These are phyloP conservation scores for Silurus aristotelis DNA, from an alignment of 2,797 vertebrate species.

Conservation along the genomic window DNA sequence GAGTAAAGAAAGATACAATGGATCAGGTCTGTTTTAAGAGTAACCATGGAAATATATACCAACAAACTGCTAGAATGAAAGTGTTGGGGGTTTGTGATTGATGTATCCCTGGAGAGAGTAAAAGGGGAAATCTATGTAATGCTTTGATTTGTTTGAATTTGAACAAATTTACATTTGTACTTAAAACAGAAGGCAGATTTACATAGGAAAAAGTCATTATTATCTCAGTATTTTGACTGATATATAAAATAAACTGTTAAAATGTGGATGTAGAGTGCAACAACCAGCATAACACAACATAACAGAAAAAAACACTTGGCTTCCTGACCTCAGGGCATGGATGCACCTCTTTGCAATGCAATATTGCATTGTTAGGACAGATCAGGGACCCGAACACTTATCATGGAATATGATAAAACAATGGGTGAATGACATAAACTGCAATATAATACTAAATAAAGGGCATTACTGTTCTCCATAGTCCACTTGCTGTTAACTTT, in stretches of 20 bases:
- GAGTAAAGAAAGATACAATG: constrained; percentile 33
- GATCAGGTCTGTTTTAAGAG: constrained; percentile 38
- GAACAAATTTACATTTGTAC: background rate
- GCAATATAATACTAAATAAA: background rate
- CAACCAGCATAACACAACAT: background rate
- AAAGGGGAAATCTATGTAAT: background rate
- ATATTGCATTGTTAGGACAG: background rate
- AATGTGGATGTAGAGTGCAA: background rate
- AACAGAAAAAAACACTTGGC: background rate
- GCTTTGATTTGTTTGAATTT: background rate
- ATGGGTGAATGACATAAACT: background rate
- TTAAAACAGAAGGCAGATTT: background rate
- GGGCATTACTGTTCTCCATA: too few species aligned
- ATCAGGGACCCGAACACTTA: background rate
- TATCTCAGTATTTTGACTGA: background rate
- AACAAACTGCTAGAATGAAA: constrained; percentile 21
- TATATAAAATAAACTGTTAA: background rate
- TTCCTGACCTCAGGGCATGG: background rate
- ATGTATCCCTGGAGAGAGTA: background rate
- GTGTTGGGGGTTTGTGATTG: constrained; percentile 19
- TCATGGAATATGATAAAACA: background rate
- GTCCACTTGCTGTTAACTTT: background rate
- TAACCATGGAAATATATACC: constrained; percentile 35
- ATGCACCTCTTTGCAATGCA: background rate
- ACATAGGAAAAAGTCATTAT: background rate